Percentiles rank a stretch among this genome's conserved stretches.
phyloP scores from a whole-genome alignment of 2,888 invertebrate species.

The Drosophila kanekoi region DNA sequence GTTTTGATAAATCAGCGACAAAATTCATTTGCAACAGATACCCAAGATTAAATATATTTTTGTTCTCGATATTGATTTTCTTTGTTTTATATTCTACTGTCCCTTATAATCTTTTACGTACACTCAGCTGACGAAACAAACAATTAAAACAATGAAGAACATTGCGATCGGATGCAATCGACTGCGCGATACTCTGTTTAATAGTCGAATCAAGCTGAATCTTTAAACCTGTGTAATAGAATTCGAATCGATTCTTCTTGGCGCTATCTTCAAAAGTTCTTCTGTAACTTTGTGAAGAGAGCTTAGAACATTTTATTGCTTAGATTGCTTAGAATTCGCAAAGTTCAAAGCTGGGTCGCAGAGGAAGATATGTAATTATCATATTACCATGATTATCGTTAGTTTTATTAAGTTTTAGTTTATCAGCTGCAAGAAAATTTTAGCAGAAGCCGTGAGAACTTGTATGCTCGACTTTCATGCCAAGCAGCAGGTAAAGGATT shows the following conservation, averaged over 20 bases:
- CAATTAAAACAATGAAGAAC: background rate
- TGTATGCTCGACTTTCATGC: no score
- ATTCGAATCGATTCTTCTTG: no score
- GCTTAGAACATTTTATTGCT: conserved; percentile 9
- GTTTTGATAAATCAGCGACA: conserved; percentile 1
- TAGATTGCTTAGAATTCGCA: background rate
- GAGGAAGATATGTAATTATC: background rate
- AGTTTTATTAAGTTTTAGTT: background rate
- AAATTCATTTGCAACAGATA: conserved; percentile 7
- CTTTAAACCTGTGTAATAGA: no score
- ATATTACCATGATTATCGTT: conserved; percentile 2
- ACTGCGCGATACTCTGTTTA: background rate
- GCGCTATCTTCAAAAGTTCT: no score
- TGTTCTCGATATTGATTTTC: background rate
- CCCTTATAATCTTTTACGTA: background rate
- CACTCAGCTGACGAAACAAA: background rate
- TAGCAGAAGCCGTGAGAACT: background rate
- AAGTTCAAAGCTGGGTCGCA: background rate
- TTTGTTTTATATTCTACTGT: background rate
- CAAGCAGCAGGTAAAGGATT: no score
- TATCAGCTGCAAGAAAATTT: background rate
- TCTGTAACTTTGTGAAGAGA: background rate
- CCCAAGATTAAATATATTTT: background rate
- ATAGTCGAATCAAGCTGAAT: no score
- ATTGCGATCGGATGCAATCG: background rate